Base-by-base conservation (phyloP, 2,113 vertebrate species). In the Nycticebus coucang region DNA sequence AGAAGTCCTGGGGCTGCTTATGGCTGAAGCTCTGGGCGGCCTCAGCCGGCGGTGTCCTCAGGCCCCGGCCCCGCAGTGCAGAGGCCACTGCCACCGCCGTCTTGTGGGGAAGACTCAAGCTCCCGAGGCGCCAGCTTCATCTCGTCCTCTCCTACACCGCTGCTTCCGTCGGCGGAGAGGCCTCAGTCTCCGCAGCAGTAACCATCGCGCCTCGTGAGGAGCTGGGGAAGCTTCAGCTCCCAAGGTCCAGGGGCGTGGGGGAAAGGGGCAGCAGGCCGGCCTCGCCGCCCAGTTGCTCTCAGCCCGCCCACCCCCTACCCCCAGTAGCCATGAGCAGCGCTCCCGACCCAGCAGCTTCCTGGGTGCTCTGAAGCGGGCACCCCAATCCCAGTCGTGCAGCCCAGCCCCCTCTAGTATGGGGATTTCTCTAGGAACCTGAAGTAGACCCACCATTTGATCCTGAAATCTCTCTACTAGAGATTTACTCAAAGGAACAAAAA, bases 71-170 rank as follows among this genome's bases (percentile, higher is more conserved):
- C 95, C 66, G 94, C 93, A 66, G 93, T 78, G 96, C 82, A 37
- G 64, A 92, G 93, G 85, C 87, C 81, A 96, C 97, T 89, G 96
- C 94, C 98, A 97, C 98, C 99, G 99, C 99, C 99, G 99, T 99
- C 99, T 99, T 99, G 99, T 96, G 98, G 71, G 74, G 41, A 87
- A 71, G 97, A 98, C 93, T 98, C 98, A 41, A 94, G 97, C 96
- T 94, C 84, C 97, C 98, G 97, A 96, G 97, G 95, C 92, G 91
- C 97, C 92, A 90, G 93, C 91, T 97, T 96, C 96, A 90, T 87
- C 81, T 82, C 97, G 95, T 97, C 98, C 97, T 97, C 98, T 37
- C 87, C 96, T 59, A 95, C 24, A 15, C 94, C 30, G 26, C 87
- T 94, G 50, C 96, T 53, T 45, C 45, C 75, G 74, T 96, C 96